Percentiles rank a stretch among this genome's conserved stretches.
phyloP scores from a whole-genome alignment of 2,113 vertebrate genomes.

The Myodes glareolus region DNA sequence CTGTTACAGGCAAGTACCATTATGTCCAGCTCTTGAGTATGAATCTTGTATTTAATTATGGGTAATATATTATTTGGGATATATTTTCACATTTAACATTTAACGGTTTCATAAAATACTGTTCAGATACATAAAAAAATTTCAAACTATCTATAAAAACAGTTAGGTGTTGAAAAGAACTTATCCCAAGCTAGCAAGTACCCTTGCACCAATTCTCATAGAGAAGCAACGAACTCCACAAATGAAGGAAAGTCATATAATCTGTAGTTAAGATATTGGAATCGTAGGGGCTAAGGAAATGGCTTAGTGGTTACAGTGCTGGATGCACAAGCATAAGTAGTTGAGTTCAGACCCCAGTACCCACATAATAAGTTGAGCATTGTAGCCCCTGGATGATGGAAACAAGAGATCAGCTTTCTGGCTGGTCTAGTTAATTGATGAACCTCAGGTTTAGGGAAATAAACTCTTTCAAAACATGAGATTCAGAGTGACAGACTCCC shows the following conservation, averaged over 20 bases:
- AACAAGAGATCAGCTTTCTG: not conserved
- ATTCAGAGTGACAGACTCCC: not conserved
- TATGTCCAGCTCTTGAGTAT: not conserved
- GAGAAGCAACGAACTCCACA: slow-evolving; percentile 17
- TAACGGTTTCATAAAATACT: slow-evolving; percentile 55
- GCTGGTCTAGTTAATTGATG: not conserved
- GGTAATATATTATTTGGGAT: slow-evolving; percentile 4
- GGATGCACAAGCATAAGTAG: not conserved
- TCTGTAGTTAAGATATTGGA: not conserved
- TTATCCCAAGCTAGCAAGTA: slow-evolving; percentile 41
- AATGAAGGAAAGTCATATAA: slow-evolving; percentile 19
- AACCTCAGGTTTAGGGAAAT: not conserved
- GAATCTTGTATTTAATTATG: slow-evolving; percentile 42
- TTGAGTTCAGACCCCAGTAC: not conserved
- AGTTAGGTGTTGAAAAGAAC: slow-evolving; percentile 30
- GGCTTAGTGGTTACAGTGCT: not conserved
- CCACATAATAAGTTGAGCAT: not conserved
- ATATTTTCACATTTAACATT: slow-evolving; percentile 39
- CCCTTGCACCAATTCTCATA: slow-evolving; percentile 39
- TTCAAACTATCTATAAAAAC: slow-evolving; percentile 30
- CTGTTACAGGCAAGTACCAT: not conserved
- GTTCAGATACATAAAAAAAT: slow-evolving; percentile 7
- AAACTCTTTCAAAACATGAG: not conserved
- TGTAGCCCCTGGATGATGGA: not conserved
- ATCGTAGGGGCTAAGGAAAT: not conserved